Base-by-base conservation (phyloP, 2,888 invertebrate genomes). In the Caradrina clavipalpis region DNA sequence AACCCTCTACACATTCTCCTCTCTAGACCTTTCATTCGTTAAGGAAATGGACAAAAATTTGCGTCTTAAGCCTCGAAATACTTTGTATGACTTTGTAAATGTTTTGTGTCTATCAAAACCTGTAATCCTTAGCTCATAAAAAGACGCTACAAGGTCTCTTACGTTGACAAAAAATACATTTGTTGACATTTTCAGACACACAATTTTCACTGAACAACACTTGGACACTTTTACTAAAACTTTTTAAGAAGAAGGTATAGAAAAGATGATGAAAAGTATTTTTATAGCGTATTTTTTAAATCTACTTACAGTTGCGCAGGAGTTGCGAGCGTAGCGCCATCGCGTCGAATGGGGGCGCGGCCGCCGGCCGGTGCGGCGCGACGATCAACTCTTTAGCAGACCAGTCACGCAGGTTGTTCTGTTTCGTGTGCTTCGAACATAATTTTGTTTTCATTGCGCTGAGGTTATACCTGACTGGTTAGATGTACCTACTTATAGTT, bases 261-360 rank as follows among this genome's bases (percentile, higher is more conserved):
- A 39, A 45, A 50, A 49, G 10, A 11, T n/a, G 10, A 7, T 50
- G 19, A 15, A 51, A 60, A 49, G 26, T 45, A 64, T 54, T 53
- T 54, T 73, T 10, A 63, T 67, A 45, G 17, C 50, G 60, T 22
- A 45, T 74, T 45, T 45, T 45, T 45, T 5, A 35, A 62, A 73
- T 83, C 11, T 80, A 86, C 87, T 89, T 88, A 95, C 95, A 92
- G 87, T 88, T 92, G 92, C 95, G 94, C 91, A 95, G 92, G 91
- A 95, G 94, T 91, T 90, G 91, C 74, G 94, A 89, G 84, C 94
- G 93, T 79, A 93, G 88, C 84, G 95, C 94, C 95, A 95, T 95
- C 69, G 88, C 91, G 93, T 77, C 86, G 92, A 95, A 93, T 94
- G 94, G 89, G 84, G 91, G 91, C 90, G 89, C 88, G 90, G 86